Evolutionary conservation across 2,888 invertebrate species (phyloP).

Genomic region (Torymus tubicola): DNA sequence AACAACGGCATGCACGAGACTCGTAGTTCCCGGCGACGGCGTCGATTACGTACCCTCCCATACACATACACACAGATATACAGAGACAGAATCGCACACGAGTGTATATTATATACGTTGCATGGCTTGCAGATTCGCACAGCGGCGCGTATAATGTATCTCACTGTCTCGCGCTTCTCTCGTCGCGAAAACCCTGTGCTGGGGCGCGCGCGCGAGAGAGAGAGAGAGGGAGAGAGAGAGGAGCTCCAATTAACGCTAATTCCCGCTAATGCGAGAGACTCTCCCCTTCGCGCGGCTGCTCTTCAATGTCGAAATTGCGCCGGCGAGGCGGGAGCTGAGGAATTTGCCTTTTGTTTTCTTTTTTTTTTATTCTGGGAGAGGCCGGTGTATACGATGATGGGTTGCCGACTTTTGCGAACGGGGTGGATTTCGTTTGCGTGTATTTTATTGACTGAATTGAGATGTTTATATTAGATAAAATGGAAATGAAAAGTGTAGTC

Average conservation of each 20-base stretch:
- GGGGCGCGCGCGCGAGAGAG: constrained; percentile 1
- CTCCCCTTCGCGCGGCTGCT: constrained; percentile 59
- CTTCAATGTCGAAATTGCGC: constrained; percentile 63
- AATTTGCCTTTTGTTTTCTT: neutral
- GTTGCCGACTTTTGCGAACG: too few species aligned
- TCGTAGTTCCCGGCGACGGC: too few species aligned
- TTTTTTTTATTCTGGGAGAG: neutral
- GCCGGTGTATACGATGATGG: too few species aligned
- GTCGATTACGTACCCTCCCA: too few species aligned
- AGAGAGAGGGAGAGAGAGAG: constrained; percentile 16
- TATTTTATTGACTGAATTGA: too few species aligned
- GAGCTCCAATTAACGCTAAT: constrained; percentile 73
- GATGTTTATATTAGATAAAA: too few species aligned
- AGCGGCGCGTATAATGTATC: neutral
- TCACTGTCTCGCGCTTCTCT: neutral
- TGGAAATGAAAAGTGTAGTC: too few species aligned
- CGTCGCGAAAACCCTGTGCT: neutral
- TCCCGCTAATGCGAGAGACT: constrained; percentile 70
- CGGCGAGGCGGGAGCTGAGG: neutral
- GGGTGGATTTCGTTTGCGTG: too few species aligned
- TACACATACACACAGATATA: too few species aligned
- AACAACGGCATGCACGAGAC: too few species aligned
- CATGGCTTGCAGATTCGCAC: neutral
- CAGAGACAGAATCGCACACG: neutral
- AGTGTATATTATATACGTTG: neutral